Base-by-base conservation (phyloP, 2,113 vertebrate species). In the Leucopsar rothschildi region DNA sequence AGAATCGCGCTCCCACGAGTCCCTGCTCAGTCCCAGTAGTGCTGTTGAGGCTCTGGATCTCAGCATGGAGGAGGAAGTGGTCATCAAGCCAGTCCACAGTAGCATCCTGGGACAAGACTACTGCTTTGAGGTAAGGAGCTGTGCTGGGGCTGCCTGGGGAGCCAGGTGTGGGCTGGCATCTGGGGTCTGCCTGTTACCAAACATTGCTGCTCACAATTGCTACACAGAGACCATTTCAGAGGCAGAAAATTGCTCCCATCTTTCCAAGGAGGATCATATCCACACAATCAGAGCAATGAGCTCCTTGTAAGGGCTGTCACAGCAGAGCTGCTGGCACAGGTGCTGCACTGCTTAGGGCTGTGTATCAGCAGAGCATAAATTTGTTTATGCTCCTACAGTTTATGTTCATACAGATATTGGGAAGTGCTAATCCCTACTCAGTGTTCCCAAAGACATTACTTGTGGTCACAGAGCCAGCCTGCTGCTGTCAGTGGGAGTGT, bases 1-100 rank as follows among this genome's bases (percentile, higher is more conserved):
- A 96, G 99, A 99, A 98, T 99, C 99, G 10, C 99, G 99, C 95
- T 99, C 99, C 95, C 99, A 99, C 99, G 99, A 99, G 98, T 99
- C 99, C 94, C 97, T 99, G 98, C 99, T 99, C 98, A 99, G 99
- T 97, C 99, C 99, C 96, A 99, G 99, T 96, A 99, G 98, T 37
- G 99, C 99, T 31, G 99, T 99, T 70, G 99, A 99, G 97, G 99
- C 99, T 71, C 98, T 99, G 98, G 99, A 99, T 98, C 98, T 99
- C 99, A 99, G 99, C 42, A 99, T 99, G 99, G 99, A 99, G 98
- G 99, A 99, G 95, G 99, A 99, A 80, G 99, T 99, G 80, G 96
- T 99, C 90, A 99, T 99, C 97, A 99, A 99, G 88, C 99, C 99
- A 0, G 99, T 99, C 57, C 99, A 99, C 98, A 99, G 99, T 87